phyloP scores from a whole-genome alignment of 2,888 invertebrate genomes.

The Netelia virgata region DNA sequence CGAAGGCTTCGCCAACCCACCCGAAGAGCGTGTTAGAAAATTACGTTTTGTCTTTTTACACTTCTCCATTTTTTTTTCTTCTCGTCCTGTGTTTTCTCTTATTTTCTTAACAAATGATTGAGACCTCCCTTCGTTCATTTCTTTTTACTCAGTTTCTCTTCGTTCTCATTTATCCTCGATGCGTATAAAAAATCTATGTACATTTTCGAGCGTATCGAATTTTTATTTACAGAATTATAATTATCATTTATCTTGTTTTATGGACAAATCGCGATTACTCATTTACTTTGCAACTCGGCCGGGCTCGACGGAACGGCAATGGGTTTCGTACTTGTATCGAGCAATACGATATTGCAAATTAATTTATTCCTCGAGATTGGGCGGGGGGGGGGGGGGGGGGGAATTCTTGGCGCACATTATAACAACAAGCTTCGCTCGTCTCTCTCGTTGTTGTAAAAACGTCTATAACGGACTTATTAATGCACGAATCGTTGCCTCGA shows the following conservation, averaged over 20 bases:
- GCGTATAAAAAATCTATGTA: slow-evolving; percentile 80
- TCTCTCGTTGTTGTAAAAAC: not conserved
- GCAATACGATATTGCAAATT: not conserved
- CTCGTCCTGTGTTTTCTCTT: slow-evolving; percentile 7
- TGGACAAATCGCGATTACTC: slow-evolving; percentile 26
- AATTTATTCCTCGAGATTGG: not conserved
- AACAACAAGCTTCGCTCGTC: not conserved
- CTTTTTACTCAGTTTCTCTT: slow-evolving; percentile 40
- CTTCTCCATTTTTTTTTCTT: slow-evolving; percentile 15
- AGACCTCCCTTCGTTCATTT: slow-evolving; percentile 25
- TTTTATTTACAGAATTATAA: slow-evolving; percentile 67
- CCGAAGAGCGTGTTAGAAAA: slow-evolving; percentile 56
- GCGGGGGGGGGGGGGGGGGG: not conserved
- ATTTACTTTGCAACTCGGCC: slow-evolving; percentile 10
- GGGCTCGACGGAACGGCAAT: not conserved
- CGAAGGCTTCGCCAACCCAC: slow-evolving; percentile 46
- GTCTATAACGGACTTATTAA: not conserved
- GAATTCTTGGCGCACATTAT: not conserved
- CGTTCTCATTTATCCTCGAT: slow-evolving; percentile 70
- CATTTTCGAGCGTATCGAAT: slow-evolving; percentile 74
- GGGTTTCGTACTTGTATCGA: not conserved
- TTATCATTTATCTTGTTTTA: slow-evolving; percentile 25
- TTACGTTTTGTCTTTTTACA: slow-evolving; percentile 42
- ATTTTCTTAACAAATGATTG: slow-evolving; percentile 50
- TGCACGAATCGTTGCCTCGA: slow-evolving; percentile 22